Evolutionary conservation across 2,888 invertebrate species (phyloP), one percentile per base, ranked within the genome.

Genomic region (Brachyptera risi): DNA sequence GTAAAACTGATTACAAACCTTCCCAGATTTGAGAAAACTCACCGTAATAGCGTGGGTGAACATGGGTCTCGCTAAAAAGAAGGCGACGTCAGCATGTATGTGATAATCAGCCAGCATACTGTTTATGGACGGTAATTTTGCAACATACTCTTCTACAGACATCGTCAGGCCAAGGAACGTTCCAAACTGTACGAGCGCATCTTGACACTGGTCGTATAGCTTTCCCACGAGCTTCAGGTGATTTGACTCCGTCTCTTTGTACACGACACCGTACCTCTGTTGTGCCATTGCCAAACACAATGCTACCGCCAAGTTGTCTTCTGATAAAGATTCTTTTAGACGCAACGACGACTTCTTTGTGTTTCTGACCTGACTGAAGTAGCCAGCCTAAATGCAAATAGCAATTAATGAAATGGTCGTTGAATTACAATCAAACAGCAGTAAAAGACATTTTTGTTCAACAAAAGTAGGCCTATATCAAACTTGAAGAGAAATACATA

Each of bases 131-230:
- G 97, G 97, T 68, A 97, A 77, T 67, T 92, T 83, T 49, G 89
- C 89, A 0, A 90, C 87, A 72, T 97, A 96, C 74, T 99, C 98
- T 70, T 97, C 96, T 13, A 93, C 90, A 3, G 92, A 93, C 74
- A 97, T 86, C 23, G 93, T 93, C 21, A 92, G 90, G 0, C 94
- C 92, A 66, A 99, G 80, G 77, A 99, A 99, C 23, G 93, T 94
- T 59, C 96, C 96, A 73, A 97, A 96, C 77, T 99, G 99, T 15
- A 98, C 95, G 64, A 99, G 78, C 0, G 98, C 96, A 74, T 99
- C 99, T 76, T 98, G 98, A 73, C 98, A 99, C 80, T 98, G 88
- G 73, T 86, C 86, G 69, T 84, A 83, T 47, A 86, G 75, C 68
- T 82, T 82, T 9, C 87, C 97, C 38, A 96, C 92, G 40, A 98